A percentile compares a stretch with the other conserved stretches of the same genome.
Evolutionary conservation across 1,140 invertebrate genomes (phyloP).

Genomic region (Scylla paramamosain): DNA sequence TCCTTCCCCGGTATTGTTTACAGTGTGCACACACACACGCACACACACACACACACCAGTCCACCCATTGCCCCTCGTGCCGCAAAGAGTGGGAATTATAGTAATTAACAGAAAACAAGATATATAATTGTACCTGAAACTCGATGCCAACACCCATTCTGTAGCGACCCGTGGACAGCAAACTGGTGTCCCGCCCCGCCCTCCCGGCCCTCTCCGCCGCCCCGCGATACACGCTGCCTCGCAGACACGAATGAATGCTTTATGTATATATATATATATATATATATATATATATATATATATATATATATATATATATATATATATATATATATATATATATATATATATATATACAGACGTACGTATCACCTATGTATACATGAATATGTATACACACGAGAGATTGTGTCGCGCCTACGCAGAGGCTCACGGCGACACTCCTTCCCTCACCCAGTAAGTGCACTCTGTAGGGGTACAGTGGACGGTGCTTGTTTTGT

Average conservation of each 20-base stretch:
- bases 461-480: constrained; percentile 59
- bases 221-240: neutral
- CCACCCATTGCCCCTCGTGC: neutral
- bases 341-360: constrained; percentile 6
- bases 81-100: constrained; percentile 11
- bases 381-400: constrained; percentile 9
- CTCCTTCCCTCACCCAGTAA: constrained; percentile 14
- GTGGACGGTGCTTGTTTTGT: constrained; percentile 68
- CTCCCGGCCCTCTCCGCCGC: neutral
- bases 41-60: neutral
- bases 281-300: constrained; percentile 44
- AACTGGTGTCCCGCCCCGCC: neutral
- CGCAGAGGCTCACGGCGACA: neutral
- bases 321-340: constrained; percentile 40
- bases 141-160: neutral
- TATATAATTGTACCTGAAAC: neutral
- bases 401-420: neutral
- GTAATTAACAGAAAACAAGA: neutral
- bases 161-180: neutral
- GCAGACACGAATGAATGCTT: neutral
- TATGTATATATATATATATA: constrained; percentile 43
- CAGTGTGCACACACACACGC: neutral
- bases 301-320: constrained; percentile 43
- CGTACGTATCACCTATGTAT: neutral
- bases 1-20: too few species aligned